These are phyloP conservation scores for Ptychochromis oligacanthus DNA, from an alignment of 2,113 vertebrate species.

Conservation along the genomic window DNA sequence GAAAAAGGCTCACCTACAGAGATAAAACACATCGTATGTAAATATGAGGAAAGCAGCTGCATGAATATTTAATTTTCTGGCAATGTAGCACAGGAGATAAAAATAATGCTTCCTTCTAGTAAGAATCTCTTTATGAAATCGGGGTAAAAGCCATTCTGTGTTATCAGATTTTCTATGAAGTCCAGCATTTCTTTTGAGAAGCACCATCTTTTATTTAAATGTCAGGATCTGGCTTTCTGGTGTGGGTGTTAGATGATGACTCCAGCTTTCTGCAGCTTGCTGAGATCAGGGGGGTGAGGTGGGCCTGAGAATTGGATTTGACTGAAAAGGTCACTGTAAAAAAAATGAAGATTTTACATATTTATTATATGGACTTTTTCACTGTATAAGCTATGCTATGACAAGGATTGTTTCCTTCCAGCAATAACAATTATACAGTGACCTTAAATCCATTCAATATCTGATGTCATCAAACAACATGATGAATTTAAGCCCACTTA, in stretches of 20 bases:
- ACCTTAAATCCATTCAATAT: conserved; percentile 22
- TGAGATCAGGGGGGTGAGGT: conserved; percentile 46
- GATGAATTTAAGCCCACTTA: background rate
- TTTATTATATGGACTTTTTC: background rate
- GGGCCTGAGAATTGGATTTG: conserved; percentile 35
- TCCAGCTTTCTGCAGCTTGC: conserved; percentile 63
- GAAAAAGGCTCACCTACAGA: conserved; percentile 48
- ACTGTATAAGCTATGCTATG: background rate
- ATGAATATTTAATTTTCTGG: conserved; percentile 71
- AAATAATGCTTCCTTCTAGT: conserved; percentile 68
- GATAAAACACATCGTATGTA: conserved; percentile 63
- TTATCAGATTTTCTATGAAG: conserved; percentile 76
- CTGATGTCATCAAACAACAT: conserved; percentile 19
- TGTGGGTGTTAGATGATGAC: conserved; percentile 59
- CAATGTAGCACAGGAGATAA: conserved; percentile 56
- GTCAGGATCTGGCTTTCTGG: conserved; percentile 66
- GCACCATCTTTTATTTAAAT: conserved; percentile 81
- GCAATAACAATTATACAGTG: background rate
- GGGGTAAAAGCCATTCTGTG: conserved; percentile 75
- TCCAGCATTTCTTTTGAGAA: conserved; percentile 70
- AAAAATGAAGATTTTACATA: conserved; percentile 24
- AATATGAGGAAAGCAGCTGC: conserved; percentile 52
- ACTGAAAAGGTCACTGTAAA: conserved; percentile 62
- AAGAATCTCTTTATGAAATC: conserved; percentile 60
- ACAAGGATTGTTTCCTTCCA: conserved; percentile 4